Evolutionary conservation across 2,797 vertebrate genomes (phyloP).

Genomic region (Fratercula arctica): DNA sequence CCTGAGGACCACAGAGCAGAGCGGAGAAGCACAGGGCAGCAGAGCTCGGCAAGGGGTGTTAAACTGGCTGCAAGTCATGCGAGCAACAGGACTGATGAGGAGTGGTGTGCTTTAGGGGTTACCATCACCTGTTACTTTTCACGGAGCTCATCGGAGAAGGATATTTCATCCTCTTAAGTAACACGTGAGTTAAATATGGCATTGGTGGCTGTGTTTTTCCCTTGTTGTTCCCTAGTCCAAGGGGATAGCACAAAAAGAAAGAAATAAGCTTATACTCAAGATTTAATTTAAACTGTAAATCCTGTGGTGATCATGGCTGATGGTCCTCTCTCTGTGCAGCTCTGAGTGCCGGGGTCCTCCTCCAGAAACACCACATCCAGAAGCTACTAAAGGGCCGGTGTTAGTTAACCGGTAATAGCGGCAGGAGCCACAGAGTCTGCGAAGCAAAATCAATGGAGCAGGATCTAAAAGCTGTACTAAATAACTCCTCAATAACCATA

Average conservation of each 20-base stretch:
- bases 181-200: not conserved
- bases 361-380: not conserved
- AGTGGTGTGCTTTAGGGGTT: not conserved
- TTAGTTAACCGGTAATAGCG: not conserved
- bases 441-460: slow-evolving; percentile 26
- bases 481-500: slow-evolving; percentile 35
- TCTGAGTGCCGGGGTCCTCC: not conserved
- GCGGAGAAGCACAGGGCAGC: not conserved
- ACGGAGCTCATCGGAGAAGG: not conserved
- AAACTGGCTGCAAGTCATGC: not conserved
- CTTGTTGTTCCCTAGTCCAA: not conserved
- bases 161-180: not conserved
- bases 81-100: not conserved
- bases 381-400: rapidly evolving
- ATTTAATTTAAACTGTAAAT: not conserved
- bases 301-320: not conserved
- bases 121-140: not conserved
- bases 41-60: not conserved
- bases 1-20: not conserved
- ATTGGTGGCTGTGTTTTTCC: not conserved
- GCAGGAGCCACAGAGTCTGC: slow-evolving; percentile 42
- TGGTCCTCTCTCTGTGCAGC: not conserved
- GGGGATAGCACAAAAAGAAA: not conserved
- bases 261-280: not conserved
- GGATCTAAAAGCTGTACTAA: slow-evolving; percentile 36